phyloP scores from a whole-genome alignment of 1,140 invertebrate genomes.

The Lamellibrachia luymesi region DNA sequence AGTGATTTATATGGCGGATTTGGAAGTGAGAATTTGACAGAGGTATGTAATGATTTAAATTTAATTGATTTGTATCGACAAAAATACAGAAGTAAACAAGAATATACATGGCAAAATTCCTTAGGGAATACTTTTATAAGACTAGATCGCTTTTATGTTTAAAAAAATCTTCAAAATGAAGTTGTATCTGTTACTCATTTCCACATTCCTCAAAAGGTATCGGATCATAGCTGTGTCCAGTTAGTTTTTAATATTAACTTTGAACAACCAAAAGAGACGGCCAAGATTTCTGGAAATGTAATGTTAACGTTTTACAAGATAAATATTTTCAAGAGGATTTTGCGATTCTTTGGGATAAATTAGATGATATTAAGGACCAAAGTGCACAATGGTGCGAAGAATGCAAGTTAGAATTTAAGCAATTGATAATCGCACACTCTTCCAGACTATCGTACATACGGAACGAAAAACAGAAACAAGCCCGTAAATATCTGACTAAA shows the following conservation, averaged over 20 bases:
- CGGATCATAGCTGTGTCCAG: background rate
- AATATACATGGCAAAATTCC: background rate
- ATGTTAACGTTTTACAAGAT: background rate
- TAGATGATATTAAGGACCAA: background rate
- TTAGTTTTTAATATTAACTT: background rate
- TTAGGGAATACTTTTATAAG: background rate
- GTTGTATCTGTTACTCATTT: too few species aligned
- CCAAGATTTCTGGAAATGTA: constrained; percentile 8
- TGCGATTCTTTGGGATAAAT: background rate
- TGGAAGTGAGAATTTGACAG: background rate
- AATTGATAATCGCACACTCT: background rate
- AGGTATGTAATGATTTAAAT: background rate
- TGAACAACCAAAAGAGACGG: background rate
- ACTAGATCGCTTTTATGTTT: background rate
- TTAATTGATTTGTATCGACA: background rate
- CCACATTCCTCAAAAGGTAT: background rate
- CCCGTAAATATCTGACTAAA: background rate
- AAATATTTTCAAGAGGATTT: background rate
- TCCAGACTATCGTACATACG: background rate
- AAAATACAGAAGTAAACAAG: background rate
- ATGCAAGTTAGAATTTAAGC: background rate
- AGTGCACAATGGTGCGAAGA: background rate
- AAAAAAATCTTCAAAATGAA: background rate
- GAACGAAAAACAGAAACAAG: background rate
- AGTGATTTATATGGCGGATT: background rate